These are phyloP conservation scores for Himantopus leucocephalus DNA, from an alignment of 2,113 vertebrate species.

Conservation along the genomic window DNA sequence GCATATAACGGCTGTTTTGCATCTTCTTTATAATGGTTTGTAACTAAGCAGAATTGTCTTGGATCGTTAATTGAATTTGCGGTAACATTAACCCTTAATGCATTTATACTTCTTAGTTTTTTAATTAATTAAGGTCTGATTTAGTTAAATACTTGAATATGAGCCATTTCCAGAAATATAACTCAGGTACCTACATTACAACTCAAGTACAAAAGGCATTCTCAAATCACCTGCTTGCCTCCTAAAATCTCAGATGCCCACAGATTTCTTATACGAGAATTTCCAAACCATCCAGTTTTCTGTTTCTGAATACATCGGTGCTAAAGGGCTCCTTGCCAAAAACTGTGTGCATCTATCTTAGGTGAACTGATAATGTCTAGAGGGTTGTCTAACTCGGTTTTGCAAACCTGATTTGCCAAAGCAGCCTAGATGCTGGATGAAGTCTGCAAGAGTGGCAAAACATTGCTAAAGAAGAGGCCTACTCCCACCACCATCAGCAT, in stretches of 20 bases:
- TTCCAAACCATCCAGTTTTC: background rate
- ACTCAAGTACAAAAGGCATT: background rate
- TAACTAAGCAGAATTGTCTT: background rate
- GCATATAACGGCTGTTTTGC: background rate
- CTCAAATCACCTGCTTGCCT: background rate
- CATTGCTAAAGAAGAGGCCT: background rate
- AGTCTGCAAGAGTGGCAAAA: background rate
- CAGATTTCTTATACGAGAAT: background rate
- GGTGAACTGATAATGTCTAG: background rate
- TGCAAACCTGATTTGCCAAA: background rate
- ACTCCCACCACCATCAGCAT: accelerated
- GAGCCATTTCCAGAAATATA: background rate
- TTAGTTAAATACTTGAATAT: background rate
- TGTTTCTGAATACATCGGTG: background rate
- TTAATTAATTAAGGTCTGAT: background rate
- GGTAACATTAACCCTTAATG: constrained; percentile 9
- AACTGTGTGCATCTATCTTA: background rate
- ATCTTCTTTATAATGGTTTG: background rate
- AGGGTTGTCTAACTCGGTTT: background rate
- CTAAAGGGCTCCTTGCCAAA: background rate
- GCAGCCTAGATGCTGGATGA: background rate
- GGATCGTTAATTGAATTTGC: background rate
- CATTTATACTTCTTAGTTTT: background rate
- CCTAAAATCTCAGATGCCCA: background rate
- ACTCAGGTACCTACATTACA: background rate